Base-by-base conservation (phyloP, 1,140 invertebrate genomes). In the Glossosoma conforme region DNA sequence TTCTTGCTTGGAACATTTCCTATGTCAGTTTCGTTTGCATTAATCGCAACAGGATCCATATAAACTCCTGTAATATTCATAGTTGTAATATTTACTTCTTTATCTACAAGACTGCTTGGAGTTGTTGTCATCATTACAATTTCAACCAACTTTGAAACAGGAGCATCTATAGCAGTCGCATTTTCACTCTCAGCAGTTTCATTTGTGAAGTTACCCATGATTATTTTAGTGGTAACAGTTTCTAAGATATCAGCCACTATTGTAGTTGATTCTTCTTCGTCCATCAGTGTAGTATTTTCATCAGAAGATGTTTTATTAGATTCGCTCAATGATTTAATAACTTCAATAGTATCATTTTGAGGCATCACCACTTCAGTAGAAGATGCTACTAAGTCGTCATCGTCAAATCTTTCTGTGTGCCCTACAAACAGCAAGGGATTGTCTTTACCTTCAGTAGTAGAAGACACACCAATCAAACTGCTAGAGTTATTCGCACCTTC, bases 351-450 rank as follows among this genome's bases (percentile, higher is more conserved):
- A 20, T 35, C 22, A 15, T n/a, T 38, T 24, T 11, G 8, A 1
- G 36, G 35, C n/a, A 43, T 37, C 14, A 44, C 38, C 2, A 51
- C 38, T 57, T 61, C 54, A 13, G 44, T 56, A 19, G 54, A 60
- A 13, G 47, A 54, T 17, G 56, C 58, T 44, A 56, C 40, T n/a
- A 54, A 37, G 41, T 60, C 54, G 18, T 53, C 46, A 33, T 48
- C 50, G 18, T 52, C 15, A 8, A 37, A 28, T 13, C 55, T 43
- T 41, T 32, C 50, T 11, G 50, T 52, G 48, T 46, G 41, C 42
- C 58, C 57, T 20, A 61, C 49, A 45, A 65, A 65, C 11, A 59
- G 33, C 33, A 18, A 13, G 25, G 45, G 14, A 24, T 25, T 28
- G 8, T 8, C 6, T 28, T 8, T 28, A 6, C n/a, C n/a, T 28